Base-by-base conservation (phyloP, 2,888 invertebrate species). In the Monoplex corrugatus region DNA sequence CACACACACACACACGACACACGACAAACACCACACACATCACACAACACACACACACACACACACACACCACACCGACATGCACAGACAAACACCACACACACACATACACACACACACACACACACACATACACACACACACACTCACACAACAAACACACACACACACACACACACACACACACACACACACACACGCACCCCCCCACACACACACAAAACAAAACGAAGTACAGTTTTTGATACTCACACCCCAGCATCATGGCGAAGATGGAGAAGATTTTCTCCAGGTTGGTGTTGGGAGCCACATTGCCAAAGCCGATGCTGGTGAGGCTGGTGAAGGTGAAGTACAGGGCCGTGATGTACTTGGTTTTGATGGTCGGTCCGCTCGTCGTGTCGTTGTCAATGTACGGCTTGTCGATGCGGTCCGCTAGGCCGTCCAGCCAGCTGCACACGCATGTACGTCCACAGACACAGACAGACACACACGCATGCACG, bases 191-290 rank as follows among this genome's bases (percentile, higher is more conserved):
- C 63, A 19, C 28, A 35, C 5, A 35, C 68, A 10, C 40, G 28
- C 43, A 32, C 63, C n/a, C 68, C 68, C 43, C 38, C 68, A 8
- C 35, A 5, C 68, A 38, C 23, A 10, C 86, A 19, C 68, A 28
- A 50, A 8, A 50, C 10, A 50, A 8, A 8, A 50, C 50, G 10
- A 50, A 8, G 19, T 13, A 13, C 16, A 32, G 68, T 40, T 40
- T 28, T 32, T 28, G 19, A 72, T 35, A 75, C 44, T 87, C 91
- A 96, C 96, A 96, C 75, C 96, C 96, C 6, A 96, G 92, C 91
- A 96, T 92, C 96, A 96, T 96, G 88, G 96, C 95, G 90, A 96
- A 95, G 87, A 96, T 96, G n/a, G 96, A 95, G 93, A 96, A 96
- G 40, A 96, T 94, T 91, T 96, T 96, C 92, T 96, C 96, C 63